Base-by-base conservation (phyloP, 1,140 invertebrate genomes). In the Saccostrea glomerata region DNA sequence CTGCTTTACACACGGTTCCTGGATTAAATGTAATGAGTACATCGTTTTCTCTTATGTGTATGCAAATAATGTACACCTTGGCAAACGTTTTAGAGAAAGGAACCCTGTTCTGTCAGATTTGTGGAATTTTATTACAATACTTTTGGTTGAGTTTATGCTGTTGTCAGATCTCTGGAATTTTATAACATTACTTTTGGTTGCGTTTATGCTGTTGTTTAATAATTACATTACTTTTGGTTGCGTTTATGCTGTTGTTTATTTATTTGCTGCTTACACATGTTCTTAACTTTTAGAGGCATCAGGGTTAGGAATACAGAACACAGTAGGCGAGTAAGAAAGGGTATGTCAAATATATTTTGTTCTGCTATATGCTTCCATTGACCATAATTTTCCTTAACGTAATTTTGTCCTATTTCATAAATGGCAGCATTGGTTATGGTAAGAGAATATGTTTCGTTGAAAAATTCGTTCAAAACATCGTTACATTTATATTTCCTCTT, bases 401-500 rank as follows among this genome's bases (percentile, higher is more conserved):
- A 23, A 12, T 70, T 70, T 23, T 70, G n/a, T 70, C 66, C 11
- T 70, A 25, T 11, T 70, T n/a, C 23, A 25, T 25, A 25, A 70
- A n/a, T n/a, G 66, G 66, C 6, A 25, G 23, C n/a, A 23, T 73
- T 60, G 87, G 87, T 17, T 73, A 85, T 12, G 55, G 83, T 1
- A 63, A 15, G 0, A 55, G 54, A 6, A 17, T 84, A 0, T 89
- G 88, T 85, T 89, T 89, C 40, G n/a, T 89, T 6, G 54, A 47
- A 4, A 11, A 60, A 54, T 20, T 23, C 63, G 30, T 36, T 36
- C 30, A 36, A 36, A 36, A 36, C 2, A 36, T 36, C 30, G 30
- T 36, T 36, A 36, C 30, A 36, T 89, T 89, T 54, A 63, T 89
- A 20, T n/a, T 85, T 20, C 89, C 89, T 17, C 12, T 86, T 15